phyloP scores from a whole-genome alignment of 1,140 invertebrate genomes.

The Papilio dardanus region DNA sequence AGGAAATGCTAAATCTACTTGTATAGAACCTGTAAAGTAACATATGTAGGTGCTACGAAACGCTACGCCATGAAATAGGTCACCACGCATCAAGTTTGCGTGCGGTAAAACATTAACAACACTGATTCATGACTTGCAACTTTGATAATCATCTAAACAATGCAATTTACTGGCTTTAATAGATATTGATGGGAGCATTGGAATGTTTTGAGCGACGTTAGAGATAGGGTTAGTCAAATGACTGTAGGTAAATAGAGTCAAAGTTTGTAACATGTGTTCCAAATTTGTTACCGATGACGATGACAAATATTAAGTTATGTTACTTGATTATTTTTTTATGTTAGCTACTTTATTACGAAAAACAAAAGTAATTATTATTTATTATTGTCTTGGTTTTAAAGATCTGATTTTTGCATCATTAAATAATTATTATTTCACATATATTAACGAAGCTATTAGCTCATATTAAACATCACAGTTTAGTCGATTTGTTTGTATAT shows the following conservation, averaged over 20 bases:
- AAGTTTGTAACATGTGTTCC: background rate
- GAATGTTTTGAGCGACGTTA: background rate
- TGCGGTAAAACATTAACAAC: conserved; percentile 15
- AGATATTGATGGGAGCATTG: conserved; percentile 6
- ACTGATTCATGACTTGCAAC: conserved; percentile 26
- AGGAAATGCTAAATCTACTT: background rate
- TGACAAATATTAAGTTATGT: no score
- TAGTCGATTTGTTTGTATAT: conserved; percentile 8
- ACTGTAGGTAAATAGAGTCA: background rate
- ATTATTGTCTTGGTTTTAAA: no score
- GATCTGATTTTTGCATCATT: no score
- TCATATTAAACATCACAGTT: background rate
- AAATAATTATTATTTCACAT: background rate
- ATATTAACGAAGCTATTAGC: background rate
- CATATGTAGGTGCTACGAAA: no score
- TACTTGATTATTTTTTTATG: no score
- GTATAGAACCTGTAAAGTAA: background rate
- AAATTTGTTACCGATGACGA: no score
- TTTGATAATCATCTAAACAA: conserved; percentile 24
- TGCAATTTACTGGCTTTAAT: conserved; percentile 20
- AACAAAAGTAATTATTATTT: no score
- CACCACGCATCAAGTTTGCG: conserved; percentile 19
- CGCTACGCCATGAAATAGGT: conserved; percentile 5
- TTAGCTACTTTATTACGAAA: no score
- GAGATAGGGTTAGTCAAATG: background rate